Conservation (phyloP, 64 coral and sea anemone genomes). For the Montipora sp. region DNA sequence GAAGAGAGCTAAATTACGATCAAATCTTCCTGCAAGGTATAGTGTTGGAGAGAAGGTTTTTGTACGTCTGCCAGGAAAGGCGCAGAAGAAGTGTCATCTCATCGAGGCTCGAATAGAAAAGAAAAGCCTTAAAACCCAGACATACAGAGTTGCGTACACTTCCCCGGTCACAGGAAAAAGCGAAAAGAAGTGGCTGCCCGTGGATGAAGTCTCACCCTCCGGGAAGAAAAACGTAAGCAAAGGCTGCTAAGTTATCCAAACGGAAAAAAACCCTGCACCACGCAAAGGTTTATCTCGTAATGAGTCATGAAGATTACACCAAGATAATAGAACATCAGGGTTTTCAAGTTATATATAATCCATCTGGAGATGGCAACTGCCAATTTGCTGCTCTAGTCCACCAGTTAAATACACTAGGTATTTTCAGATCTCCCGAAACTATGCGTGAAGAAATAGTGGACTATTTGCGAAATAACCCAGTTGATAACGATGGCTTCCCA, state of each 20-base stretch:
- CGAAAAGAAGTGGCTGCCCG: neutral
- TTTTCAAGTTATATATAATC: constrained; percentile 13
- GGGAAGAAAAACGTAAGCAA: constrained; percentile 34
- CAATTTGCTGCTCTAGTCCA: constrained; percentile 5
- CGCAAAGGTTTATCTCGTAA: neutral
- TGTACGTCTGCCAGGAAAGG: neutral
- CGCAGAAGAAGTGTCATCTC: neutral
- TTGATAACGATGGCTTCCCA: constrained; percentile 20
- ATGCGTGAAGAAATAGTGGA: neutral
- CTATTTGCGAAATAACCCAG: neutral
- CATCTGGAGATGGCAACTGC: neutral
- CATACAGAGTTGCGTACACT: constrained; percentile 13
- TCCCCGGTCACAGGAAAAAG: neutral
- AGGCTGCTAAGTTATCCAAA: neutral
- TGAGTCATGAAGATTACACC: constrained; percentile 16
- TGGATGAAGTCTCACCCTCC: constrained; percentile 9
- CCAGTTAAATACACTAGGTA: neutral
- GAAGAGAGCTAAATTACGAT: neutral
- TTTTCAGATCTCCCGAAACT: neutral
- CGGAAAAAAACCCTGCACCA: neutral
- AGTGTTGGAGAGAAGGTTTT: neutral
- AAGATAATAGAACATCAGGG: constrained; percentile 28
- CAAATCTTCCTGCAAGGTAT: neutral
- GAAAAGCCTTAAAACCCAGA: neutral
- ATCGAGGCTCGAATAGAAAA: neutral